Base-by-base conservation (phyloP, 2,113 vertebrate species). In the Clarias magur region DNA sequence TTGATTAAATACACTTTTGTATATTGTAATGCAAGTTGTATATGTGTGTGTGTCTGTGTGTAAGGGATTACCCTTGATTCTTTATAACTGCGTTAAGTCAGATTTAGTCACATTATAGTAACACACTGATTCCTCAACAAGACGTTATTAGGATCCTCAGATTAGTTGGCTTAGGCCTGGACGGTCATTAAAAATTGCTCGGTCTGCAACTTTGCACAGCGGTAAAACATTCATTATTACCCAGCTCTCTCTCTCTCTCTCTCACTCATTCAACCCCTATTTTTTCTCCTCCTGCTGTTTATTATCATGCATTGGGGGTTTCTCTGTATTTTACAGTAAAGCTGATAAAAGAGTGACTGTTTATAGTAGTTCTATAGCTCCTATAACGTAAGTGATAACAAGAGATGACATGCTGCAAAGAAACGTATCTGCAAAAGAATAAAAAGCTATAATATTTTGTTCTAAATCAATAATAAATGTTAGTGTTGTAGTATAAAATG, bases 161-260 rank as follows among this genome's bases (percentile, higher is more conserved):
- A 89, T 90, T 89, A 89, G 84, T 76, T 80, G 81, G 86, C 80
- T 89, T 65, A 91, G 54, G 82, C 81, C 42, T 75, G 34, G 54
- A 82, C 56, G 83, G 72, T 90, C 82, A 89, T 88, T 89, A 88
- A 85, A 88, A 91, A 89, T 88, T 88, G 91, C 88, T 88, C 67
- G 25, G 86, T 90, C 48, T 15, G 87, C 89, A 88, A 48, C 25
- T 88, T 86, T 85, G 62, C 23, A 59, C 62, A 88, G 68, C 67
- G 82, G 53, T 75, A 80, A 70, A 88, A 83, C 34, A 84, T 75
- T 85, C 27, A 23, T 76, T 73, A 82, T 86, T 83, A 87, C 34
- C 75, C 16, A 27, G 68, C 38, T 56, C 53, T 85, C 73, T 78
- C 23, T 48, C 17, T 48, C 0, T 83, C 17, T 59, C 81, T 82